Percentiles rank a stretch among this genome's conserved stretches.
These are phyloP conservation scores for Masnerella sp. DNA, from an alignment of 2,888 invertebrate genomes.

Conservation along the genomic window DNA sequence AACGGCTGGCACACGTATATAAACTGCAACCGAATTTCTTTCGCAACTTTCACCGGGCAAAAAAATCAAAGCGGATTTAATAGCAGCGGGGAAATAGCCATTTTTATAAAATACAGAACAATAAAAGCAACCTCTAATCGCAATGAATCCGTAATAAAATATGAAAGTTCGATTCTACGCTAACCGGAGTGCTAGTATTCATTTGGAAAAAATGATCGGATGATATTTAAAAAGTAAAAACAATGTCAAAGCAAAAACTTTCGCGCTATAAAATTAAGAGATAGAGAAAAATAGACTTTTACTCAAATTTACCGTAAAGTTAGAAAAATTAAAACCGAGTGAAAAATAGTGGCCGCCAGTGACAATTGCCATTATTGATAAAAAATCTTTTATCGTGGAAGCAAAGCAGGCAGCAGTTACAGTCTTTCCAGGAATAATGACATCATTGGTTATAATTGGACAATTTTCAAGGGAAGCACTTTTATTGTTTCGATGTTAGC, in stretches of 20 bases:
- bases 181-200: constrained; percentile 27
- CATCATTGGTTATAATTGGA: constrained; percentile 49
- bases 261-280: constrained; percentile 44
- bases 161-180: constrained; percentile 44
- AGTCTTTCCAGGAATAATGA: constrained; percentile 47
- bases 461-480: constrained; percentile 45
- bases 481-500: constrained; percentile 49
- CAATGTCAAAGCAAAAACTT: constrained; percentile 45
- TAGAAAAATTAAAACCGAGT: no score
- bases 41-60: constrained; percentile 54
- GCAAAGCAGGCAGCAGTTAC: constrained; percentile 12
- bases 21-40: constrained; percentile 58
- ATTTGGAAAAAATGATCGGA: constrained; percentile 18
- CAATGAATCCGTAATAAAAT: constrained; percentile 54
- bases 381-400: constrained; percentile 16
- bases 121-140: constrained; percentile 58
- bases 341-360: not conserved
- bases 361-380: not conserved
- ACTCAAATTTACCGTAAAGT: no score
- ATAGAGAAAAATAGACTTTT: constrained; percentile 9
- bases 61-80: constrained; percentile 53
- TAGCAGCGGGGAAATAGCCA: constrained; percentile 49
- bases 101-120: constrained; percentile 59
- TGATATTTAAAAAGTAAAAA: constrained; percentile 40
- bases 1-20: constrained; percentile 41